Percentiles rank a stretch among this genome's conserved stretches.
phyloP scores from a whole-genome alignment of 1,140 invertebrate species.

The Micrasema minimum region DNA sequence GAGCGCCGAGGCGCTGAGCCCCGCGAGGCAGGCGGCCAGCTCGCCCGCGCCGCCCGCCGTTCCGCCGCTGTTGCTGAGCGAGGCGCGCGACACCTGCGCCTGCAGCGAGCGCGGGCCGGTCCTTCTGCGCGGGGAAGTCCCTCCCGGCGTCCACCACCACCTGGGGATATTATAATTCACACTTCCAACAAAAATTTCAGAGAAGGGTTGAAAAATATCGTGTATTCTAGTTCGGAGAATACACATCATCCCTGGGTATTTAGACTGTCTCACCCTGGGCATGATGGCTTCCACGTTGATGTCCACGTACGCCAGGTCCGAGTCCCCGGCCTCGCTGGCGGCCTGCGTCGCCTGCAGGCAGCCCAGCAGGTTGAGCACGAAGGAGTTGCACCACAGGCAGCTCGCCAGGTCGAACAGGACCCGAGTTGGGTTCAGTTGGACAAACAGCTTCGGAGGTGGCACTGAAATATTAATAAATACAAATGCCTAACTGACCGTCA shows the following conservation, averaged over 20 bases:
- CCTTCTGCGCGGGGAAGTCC: conserved; percentile 79
- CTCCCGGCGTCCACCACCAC: conserved; percentile 76
- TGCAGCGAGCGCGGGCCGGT: conserved; percentile 86
- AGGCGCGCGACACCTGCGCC: conserved; percentile 82
- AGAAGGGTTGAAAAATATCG: background rate
- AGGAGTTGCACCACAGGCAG: conserved; percentile 93
- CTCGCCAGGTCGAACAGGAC: conserved; percentile 87
- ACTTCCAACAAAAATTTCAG: too few species aligned
- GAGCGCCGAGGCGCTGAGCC: conserved; percentile 41
- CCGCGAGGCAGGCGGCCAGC: conserved; percentile 41
- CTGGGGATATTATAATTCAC: too few species aligned
- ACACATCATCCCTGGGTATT: too few species aligned
- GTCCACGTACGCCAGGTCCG: conserved; percentile 80
- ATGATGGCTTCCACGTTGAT: conserved; percentile 90
- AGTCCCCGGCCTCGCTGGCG: conserved; percentile 55
- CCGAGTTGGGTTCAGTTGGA: conserved; percentile 89
- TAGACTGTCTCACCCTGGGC: conserved; percentile 75
- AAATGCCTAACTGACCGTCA: too few species aligned
- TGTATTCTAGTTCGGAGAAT: too few species aligned
- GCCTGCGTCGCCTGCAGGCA: conserved; percentile 62
- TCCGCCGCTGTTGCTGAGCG: conserved; percentile 78
- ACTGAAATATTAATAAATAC: too few species aligned
- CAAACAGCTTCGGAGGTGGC: conserved; percentile 91
- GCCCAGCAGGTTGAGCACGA: conserved; percentile 86
- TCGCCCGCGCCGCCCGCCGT: conserved; percentile 41